Evolutionary conservation across 2,113 vertebrate genomes (phyloP).

Genomic region (Myotis lucifugus): DNA sequence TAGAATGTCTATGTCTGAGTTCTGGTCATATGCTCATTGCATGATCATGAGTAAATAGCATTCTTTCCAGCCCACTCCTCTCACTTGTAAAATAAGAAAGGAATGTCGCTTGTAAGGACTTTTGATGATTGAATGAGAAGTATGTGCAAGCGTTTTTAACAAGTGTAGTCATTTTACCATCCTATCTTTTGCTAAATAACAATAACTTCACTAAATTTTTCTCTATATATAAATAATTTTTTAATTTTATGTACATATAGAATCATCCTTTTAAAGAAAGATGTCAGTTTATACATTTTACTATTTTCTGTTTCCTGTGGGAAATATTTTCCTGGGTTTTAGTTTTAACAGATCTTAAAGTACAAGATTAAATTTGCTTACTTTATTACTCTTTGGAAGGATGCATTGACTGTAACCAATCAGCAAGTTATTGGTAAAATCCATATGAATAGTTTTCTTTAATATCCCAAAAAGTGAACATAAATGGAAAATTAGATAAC

Average conservation of each 20-base stretch:
- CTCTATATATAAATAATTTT: background rate
- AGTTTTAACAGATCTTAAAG: conserved; percentile 31
- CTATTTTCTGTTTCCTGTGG: background rate
- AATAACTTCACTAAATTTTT: background rate
- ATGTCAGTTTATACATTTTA: background rate
- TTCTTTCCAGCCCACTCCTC: background rate
- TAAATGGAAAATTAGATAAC: background rate
- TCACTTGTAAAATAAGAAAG: background rate
- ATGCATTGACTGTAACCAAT: background rate
- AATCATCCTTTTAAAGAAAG: background rate
- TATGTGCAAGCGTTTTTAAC: background rate
- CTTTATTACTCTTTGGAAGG: background rate
- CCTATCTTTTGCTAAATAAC: background rate
- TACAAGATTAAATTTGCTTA: conserved; percentile 6
- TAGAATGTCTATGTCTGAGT: background rate
- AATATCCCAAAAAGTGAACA: conserved; percentile 20
- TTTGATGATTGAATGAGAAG: background rate
- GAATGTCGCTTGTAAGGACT: background rate
- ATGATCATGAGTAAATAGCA: background rate
- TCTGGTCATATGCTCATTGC: background rate
- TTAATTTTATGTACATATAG: background rate
- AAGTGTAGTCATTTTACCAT: background rate
- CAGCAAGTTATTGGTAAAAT: conserved; percentile 36
- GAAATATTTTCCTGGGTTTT: conserved; percentile 43
- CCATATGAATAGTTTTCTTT: background rate